Evolutionary conservation across 1,140 invertebrate species (phyloP).

Genomic region (Papilio machaon): DNA sequence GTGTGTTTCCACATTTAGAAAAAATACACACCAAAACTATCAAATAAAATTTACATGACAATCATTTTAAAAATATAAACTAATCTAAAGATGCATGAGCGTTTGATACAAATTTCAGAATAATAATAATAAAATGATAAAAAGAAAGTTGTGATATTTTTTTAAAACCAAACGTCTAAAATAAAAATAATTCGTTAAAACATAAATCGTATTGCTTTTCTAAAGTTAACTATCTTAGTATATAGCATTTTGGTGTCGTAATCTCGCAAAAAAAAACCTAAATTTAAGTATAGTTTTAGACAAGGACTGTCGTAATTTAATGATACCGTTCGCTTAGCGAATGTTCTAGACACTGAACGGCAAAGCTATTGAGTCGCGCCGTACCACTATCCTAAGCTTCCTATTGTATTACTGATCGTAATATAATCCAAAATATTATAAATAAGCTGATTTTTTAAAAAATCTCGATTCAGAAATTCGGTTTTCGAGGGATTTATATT

Average conservation of each 20-base stretch:
- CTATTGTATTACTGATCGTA: constrained; percentile 25
- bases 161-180: constrained; percentile 1
- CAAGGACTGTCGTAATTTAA: constrained; percentile 45
- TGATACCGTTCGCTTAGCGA: constrained; percentile 39
- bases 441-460: too few species aligned
- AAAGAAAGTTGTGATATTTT: not conserved
- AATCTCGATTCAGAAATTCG: not conserved
- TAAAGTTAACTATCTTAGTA: constrained; percentile 51
- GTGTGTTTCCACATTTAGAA: not conserved
- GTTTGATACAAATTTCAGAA: constrained; percentile 5
- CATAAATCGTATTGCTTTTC: constrained; percentile 19
- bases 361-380: constrained; percentile 45
- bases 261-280: constrained; percentile 62
- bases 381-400: constrained; percentile 41
- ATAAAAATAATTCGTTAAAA: not conserved
- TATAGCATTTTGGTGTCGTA: constrained; percentile 72
- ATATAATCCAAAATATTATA: constrained; percentile 27
- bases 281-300: constrained; percentile 56
- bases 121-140: constrained; percentile 6
- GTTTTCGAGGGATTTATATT: constrained; percentile 23
- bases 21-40: not conserved
- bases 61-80: not conserved
- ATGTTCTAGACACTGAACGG: constrained; percentile 34
- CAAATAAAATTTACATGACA: not conserved
- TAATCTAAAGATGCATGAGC: constrained; percentile 27